A percentile compares a stretch with the other conserved stretches of the same genome.
phyloP scores from a whole-genome alignment of 2,888 invertebrate genomes.

The Cheilosia vernalis region DNA sequence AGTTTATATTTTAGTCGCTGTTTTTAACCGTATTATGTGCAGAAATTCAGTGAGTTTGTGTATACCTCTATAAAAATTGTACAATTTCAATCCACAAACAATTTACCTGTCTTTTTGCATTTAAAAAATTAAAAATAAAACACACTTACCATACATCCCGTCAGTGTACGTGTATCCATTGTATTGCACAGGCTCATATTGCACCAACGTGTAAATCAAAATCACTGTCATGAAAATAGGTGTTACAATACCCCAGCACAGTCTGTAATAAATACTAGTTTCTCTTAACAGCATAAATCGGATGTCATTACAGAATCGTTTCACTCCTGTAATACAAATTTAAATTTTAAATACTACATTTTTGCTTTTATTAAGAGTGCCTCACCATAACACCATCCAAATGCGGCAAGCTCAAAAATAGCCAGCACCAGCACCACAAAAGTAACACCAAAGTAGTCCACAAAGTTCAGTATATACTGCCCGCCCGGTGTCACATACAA shows the following conservation, averaged over 20 bases:
- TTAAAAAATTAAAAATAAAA: neutral
- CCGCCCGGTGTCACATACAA: conserved; percentile 89
- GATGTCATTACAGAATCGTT: conserved; percentile 88
- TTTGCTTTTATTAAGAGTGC: too few species aligned
- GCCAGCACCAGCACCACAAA: conserved; percentile 88
- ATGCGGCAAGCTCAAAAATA: conserved; percentile 87
- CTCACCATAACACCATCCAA: conserved; percentile 90
- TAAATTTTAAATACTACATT: neutral
- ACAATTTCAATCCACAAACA: too few species aligned
- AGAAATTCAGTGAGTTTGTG: too few species aligned
- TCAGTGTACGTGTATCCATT: conserved; percentile 86
- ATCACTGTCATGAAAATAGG: conserved; percentile 88
- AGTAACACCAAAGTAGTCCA: conserved; percentile 90
- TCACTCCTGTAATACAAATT: conserved; percentile 83
- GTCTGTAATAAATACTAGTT: conserved; percentile 88
- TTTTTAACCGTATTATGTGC: too few species aligned
- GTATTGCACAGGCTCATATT: conserved; percentile 86
- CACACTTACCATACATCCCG: conserved; percentile 85
- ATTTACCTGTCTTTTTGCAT: too few species aligned
- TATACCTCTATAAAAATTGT: too few species aligned
- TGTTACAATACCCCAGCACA: conserved; percentile 91
- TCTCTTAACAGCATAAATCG: conserved; percentile 90
- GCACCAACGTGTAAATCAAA: conserved; percentile 88
- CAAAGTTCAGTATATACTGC: conserved; percentile 88
- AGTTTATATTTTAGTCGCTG: too few species aligned